Evolutionary conservation across 2,113 vertebrate species (phyloP).

Genomic region (Epinephelus cyanopodus): DNA sequence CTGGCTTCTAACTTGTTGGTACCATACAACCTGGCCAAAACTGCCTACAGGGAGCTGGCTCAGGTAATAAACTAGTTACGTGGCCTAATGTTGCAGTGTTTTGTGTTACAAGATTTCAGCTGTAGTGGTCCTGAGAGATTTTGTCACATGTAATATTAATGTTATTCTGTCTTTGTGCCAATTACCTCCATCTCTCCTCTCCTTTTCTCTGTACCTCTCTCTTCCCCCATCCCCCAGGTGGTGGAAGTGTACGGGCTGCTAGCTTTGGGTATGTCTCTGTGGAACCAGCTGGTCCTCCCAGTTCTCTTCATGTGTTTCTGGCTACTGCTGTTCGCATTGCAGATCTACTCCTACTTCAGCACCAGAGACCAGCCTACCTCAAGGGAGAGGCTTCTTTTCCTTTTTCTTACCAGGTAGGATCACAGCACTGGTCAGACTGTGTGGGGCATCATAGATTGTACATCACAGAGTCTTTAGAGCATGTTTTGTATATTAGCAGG

Average conservation of each 20-base stretch:
- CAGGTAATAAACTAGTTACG: constrained; percentile 86
- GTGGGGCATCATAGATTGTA: not conserved
- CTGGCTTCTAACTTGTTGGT: constrained; percentile 96
- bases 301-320: constrained; percentile 99
- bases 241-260: constrained; percentile 97
- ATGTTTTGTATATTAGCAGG: not conserved
- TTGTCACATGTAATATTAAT: constrained; percentile 19
- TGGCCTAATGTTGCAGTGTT: not conserved
- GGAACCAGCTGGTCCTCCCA: constrained; percentile 98
- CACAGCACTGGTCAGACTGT: not conserved
- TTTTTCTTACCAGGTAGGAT: constrained; percentile 95
- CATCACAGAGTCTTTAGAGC: not conserved
- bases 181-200: not conserved
- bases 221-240: constrained; percentile 84
- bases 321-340: constrained; percentile 97
- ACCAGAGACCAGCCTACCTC: constrained; percentile 96
- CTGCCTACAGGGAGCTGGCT: constrained; percentile 96
- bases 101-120: not conserved
- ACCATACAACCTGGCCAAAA: constrained; percentile 97
- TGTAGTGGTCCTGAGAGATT: constrained; percentile 14
- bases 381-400: constrained; percentile 96
- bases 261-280: constrained; percentile 97
- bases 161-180: not conserved
- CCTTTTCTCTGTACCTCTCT: not conserved
- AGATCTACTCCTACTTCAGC: constrained; percentile 98